Conservation (phyloP, 2,113 vertebrate species). For the Anguilla rostrata region DNA sequence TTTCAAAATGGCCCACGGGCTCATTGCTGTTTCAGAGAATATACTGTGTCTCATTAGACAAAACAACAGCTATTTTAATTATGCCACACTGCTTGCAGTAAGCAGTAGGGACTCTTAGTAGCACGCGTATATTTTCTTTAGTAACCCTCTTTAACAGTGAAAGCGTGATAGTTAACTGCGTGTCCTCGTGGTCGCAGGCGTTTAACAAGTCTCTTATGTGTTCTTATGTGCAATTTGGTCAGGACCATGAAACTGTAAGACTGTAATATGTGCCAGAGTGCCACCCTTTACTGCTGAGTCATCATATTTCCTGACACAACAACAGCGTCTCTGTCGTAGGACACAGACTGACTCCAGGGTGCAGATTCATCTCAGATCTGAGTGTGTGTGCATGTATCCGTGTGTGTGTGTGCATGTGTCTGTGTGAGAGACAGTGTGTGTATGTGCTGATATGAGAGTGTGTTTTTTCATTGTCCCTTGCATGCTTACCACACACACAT, state of each 20-base stretch:
- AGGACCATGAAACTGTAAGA: background rate
- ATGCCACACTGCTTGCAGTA: background rate
- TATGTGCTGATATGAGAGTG: background rate
- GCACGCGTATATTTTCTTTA: background rate
- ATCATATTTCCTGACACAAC: background rate
- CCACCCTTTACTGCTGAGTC: background rate
- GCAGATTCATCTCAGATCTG: too few relatives aligned
- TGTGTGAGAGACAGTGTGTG: too few relatives aligned
- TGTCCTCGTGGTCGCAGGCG: too few relatives aligned
- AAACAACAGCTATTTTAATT: background rate
- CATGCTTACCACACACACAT: background rate
- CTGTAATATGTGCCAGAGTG: background rate
- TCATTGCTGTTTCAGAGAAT: background rate
- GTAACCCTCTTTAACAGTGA: background rate
- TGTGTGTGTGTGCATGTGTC: too few relatives aligned
- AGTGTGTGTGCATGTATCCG: too few relatives aligned
- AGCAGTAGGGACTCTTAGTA: background rate
- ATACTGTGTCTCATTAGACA: too few relatives aligned
- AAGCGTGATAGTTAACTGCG: background rate
- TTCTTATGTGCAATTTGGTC: background rate
- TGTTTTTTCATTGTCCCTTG: background rate
- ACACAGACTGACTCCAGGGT: too few relatives aligned
- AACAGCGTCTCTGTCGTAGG: too few relatives aligned
- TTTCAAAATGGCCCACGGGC: background rate
- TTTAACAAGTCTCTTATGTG: background rate